Evolutionary conservation across 53 echinoderm and acorn worm genomes (phyloP).

Genomic region (Stichopus horrens): DNA sequence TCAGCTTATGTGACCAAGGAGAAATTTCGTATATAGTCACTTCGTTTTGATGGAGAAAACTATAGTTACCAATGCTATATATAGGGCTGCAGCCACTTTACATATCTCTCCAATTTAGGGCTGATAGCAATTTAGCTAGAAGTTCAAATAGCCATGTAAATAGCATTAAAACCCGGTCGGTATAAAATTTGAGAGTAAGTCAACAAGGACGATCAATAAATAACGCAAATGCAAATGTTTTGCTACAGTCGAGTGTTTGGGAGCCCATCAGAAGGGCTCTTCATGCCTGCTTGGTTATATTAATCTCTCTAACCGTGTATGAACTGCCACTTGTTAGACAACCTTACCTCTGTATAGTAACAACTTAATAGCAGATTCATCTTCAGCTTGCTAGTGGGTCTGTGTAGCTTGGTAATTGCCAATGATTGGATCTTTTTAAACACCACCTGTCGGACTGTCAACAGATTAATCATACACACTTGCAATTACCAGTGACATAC

Average conservation of each 20-base stretch:
- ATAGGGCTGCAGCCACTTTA: background rate
- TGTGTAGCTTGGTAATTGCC: conserved; percentile 1
- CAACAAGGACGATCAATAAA: conserved; percentile 30
- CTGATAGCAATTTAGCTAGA: conserved; percentile 8
- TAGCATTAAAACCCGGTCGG: conserved; percentile 12
- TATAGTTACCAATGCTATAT: background rate
- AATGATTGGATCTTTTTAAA: conserved; percentile 12
- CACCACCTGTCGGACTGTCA: conserved; percentile 5
- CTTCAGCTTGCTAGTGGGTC: background rate
- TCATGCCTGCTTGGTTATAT: conserved; percentile 34
- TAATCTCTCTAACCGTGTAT: conserved; percentile 13
- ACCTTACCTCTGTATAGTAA: background rate
- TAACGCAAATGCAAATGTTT: conserved; percentile 39
- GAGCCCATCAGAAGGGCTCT: conserved; percentile 4
- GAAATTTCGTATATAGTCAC: too few relatives aligned
- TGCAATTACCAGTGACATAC: conserved; percentile 37
- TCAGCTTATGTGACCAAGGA: too few relatives aligned
- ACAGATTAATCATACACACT: conserved; percentile 22
- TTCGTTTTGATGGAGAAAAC: too few relatives aligned
- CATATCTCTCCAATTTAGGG: conserved; percentile 1
- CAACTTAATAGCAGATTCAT: conserved; percentile 2
- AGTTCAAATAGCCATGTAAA: conserved; percentile 25
- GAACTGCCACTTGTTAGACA: background rate
- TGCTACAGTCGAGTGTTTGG: conserved; percentile 17
- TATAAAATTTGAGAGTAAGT: conserved; percentile 32